Conservation (phyloP, 2,888 invertebrate species). For the Panopea generosa region DNA sequence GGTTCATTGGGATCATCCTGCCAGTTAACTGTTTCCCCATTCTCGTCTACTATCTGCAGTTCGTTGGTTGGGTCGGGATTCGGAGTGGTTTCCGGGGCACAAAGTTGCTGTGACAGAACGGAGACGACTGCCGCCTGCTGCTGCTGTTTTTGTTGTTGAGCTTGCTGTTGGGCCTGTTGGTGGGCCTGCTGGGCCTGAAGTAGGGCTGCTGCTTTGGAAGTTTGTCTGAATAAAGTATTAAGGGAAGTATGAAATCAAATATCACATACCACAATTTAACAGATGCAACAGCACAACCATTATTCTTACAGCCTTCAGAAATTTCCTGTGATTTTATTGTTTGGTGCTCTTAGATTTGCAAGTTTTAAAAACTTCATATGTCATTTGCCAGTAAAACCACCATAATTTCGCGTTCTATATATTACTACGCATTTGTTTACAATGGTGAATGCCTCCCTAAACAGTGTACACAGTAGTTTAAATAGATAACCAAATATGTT, state of each 20-base stretch:
- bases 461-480: too few relatives aligned
- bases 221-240: conserved; percentile 67
- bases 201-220: conserved; percentile 76
- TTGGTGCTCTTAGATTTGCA: too few relatives aligned
- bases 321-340: too few relatives aligned
- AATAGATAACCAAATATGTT: too few relatives aligned
- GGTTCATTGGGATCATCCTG: conserved; percentile 98
- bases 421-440: too few relatives aligned
- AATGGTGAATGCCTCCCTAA: too few relatives aligned
- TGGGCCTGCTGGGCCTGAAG: conserved; percentile 63
- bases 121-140: conserved; percentile 77
- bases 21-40: conserved; percentile 89
- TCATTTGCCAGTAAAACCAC: too few relatives aligned
- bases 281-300: neutral
- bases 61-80: conserved; percentile 74
- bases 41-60: conserved; percentile 79
- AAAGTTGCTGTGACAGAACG: conserved; percentile 86
- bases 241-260: neutral
- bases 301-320: too few relatives aligned
- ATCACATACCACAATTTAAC: neutral
- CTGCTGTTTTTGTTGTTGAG: conserved; percentile 47
- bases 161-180: conserved; percentile 46
- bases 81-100: conserved; percentile 84
- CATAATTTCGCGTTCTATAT: too few relatives aligned
- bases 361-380: too few relatives aligned